These are phyloP conservation scores for Rhinopomastus cyanomelas DNA, from an alignment of 2,113 vertebrate genomes.

Conservation along the genomic window DNA sequence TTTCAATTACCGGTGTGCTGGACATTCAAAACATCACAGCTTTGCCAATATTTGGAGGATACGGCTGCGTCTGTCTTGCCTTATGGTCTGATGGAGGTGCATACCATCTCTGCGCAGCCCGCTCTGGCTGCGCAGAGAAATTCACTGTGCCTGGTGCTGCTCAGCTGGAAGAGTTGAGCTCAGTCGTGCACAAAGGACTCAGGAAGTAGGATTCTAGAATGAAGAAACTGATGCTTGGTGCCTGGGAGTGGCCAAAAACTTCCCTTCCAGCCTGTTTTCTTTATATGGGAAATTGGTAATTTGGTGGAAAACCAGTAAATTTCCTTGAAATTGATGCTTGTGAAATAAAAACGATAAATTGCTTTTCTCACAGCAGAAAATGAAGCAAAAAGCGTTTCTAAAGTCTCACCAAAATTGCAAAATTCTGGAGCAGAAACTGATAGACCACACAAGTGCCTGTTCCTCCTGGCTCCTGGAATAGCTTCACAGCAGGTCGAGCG, in stretches of 20 bases:
- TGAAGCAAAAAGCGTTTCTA: background rate
- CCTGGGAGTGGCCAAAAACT: background rate
- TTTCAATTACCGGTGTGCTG: background rate
- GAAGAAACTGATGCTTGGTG: background rate
- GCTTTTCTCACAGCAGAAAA: background rate
- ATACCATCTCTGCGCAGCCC: background rate
- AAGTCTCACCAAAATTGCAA: constrained; percentile 10
- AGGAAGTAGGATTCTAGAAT: background rate
- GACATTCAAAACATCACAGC: background rate
- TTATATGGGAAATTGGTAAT: background rate
- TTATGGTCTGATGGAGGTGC: background rate
- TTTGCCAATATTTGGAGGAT: background rate
- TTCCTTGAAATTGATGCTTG: background rate
- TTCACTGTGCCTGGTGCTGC: background rate
- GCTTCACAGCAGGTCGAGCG: background rate
- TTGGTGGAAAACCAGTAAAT: background rate
- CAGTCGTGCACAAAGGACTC: background rate
- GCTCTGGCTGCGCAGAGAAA: background rate
- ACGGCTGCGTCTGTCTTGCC: background rate
- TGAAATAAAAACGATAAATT: background rate
- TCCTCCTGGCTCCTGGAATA: background rate
- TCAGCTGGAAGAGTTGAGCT: background rate
- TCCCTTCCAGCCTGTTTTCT: background rate
- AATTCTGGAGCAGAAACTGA: background rate
- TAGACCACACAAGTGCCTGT: background rate